These are phyloP conservation scores for Hirtodrosophila cameraria DNA, from an alignment of 2,888 invertebrate species.

Conservation along the genomic window DNA sequence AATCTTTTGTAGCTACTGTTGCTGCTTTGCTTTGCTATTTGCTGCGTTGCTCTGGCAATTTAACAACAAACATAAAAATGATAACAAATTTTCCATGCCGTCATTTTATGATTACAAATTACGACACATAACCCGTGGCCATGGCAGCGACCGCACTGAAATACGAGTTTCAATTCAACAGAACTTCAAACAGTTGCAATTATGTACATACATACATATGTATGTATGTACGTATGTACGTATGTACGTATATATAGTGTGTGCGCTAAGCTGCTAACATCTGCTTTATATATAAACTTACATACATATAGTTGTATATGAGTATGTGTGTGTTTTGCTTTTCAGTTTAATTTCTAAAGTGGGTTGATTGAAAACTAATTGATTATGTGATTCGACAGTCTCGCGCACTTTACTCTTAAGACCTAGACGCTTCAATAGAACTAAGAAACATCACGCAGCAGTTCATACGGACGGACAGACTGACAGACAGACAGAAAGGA, in stretches of 20 bases:
- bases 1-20: conserved; percentile 37
- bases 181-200: conserved; percentile 74
- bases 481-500: too few relatives aligned
- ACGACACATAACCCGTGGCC: conserved; percentile 67
- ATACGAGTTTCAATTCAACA: conserved; percentile 26
- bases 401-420: too few relatives aligned
- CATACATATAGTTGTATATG: conserved; percentile 16
- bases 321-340: conserved; percentile 15
- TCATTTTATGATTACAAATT: conserved; percentile 66
- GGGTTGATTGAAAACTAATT: conserved; percentile 42
- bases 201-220: too few relatives aligned
- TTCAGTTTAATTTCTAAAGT: conserved; percentile 19
- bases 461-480: too few relatives aligned
- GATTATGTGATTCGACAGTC: too few relatives aligned
- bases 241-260: conserved; percentile 57
- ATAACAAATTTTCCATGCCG: conserved; percentile 67
- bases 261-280: conserved; percentile 44
- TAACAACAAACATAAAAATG: conserved; percentile 67
- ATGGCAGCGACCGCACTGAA: conserved; percentile 33
- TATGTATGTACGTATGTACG: too few relatives aligned
- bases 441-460: too few relatives aligned
- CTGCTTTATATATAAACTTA: conserved; percentile 17
- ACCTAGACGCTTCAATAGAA: too few relatives aligned
- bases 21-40: conserved; percentile 15
- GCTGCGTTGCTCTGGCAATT: conserved; percentile 63